A percentile compares a stretch with the other conserved stretches of the same genome.
Evolutionary conservation across 2,113 vertebrate genomes (phyloP).

Genomic region (Theristicus caerulescens): DNA sequence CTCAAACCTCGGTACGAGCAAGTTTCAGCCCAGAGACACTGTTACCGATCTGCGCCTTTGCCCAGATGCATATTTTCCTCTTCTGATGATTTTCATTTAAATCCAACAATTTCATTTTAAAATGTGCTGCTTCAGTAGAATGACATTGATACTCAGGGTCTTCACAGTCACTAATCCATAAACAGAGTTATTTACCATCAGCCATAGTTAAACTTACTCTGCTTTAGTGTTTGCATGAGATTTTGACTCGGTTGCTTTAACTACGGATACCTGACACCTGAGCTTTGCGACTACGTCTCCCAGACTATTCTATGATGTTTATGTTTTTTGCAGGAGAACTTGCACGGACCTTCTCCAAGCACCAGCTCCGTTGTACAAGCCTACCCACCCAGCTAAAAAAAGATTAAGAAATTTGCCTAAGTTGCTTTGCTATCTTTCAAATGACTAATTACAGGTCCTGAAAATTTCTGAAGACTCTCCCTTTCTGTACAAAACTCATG

Average conservation of each 20-base stretch:
- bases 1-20: neutral
- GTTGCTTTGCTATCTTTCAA: neutral
- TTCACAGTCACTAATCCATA: conserved; percentile 27
- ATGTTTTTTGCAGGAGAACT: neutral
- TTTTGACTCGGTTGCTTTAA: neutral
- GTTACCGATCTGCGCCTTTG: neutral
- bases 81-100: neutral
- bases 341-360: neutral
- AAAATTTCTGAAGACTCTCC: neutral
- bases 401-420: neutral
- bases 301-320: neutral
- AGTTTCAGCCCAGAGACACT: neutral
- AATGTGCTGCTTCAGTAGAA: neutral
- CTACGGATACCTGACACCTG: neutral
- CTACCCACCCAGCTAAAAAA: neutral
- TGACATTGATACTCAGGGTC: neutral
- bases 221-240: neutral
- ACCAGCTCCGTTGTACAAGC: neutral
- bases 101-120: conserved; percentile 2
- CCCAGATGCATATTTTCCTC: neutral
- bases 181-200: neutral
- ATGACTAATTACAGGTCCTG: neutral
- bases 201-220: neutral
- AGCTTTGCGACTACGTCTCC: neutral
- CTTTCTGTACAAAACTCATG: neutral